Conservation (phyloP, 2,797 vertebrate species). For the Rhynchonycteris naso region DNA sequence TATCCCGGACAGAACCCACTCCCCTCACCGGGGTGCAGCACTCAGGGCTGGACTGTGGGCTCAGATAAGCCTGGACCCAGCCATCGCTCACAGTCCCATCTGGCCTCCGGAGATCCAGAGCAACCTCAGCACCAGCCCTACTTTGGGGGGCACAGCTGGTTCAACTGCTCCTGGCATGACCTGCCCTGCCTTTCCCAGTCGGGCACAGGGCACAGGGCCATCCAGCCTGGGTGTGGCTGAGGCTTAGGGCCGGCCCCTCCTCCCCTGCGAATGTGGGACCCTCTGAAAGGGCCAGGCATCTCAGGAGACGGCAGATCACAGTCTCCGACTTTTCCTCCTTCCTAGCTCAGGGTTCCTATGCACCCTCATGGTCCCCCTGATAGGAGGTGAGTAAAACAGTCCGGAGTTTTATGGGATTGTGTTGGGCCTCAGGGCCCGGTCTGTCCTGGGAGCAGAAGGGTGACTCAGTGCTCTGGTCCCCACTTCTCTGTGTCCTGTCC, state of each 20-base stretch:
- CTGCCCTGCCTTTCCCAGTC: accelerated
- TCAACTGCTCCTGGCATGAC: background rate
- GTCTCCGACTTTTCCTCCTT: background rate
- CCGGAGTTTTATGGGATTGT: accelerated
- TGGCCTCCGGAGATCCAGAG: background rate
- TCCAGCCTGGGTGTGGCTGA: accelerated
- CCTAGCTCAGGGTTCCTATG: accelerated
- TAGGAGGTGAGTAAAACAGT: accelerated
- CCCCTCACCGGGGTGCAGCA: accelerated
- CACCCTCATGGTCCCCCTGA: accelerated
- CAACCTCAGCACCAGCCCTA: accelerated
- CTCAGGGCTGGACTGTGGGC: background rate
- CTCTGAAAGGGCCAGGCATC: background rate
- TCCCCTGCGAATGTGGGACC: background rate
- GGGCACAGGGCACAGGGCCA: accelerated
- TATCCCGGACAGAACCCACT: accelerated
- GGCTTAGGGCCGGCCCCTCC: accelerated
- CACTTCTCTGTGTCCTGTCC: background rate
- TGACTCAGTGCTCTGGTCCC: accelerated
- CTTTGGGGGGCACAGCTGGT: too few species aligned
- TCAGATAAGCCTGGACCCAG: background rate
- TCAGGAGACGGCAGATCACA: accelerated
- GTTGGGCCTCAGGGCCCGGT: accelerated
- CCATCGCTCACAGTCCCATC: accelerated
- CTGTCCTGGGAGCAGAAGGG: background rate